These are phyloP conservation scores for Oscarella lobularis DNA, from an alignment of 37 sponge, comb jelly and placozoan species.

Conservation along the genomic window DNA sequence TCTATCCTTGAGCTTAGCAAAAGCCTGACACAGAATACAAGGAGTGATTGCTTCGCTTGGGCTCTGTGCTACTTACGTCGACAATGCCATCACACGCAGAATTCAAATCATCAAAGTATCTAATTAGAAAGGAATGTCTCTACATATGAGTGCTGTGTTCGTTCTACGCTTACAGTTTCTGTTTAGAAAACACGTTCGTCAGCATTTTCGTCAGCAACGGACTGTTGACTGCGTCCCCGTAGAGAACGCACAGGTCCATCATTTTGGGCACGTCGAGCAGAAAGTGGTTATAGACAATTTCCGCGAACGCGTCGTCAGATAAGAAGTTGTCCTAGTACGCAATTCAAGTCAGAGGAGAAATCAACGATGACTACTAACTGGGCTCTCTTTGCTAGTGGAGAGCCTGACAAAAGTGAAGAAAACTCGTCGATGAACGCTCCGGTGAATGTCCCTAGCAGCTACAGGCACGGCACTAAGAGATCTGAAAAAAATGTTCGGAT, in stretches of 20 bases:
- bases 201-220: conserved; percentile 50
- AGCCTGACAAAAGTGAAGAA: conserved; percentile 54
- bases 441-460: conserved; percentile 6
- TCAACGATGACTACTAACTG: conserved; percentile 15
- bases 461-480: background rate
- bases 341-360: background rate
- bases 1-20: background rate
- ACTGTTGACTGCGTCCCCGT: conserved; percentile 33
- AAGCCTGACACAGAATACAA: background rate
- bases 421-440: conserved; percentile 36
- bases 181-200: conserved; percentile 39
- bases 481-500: too few relatives aligned
- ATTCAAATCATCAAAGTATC: too few relatives aligned
- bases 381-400: conserved; percentile 55
- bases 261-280: conserved; percentile 66
- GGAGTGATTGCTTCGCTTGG: too few relatives aligned
- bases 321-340: conserved; percentile 29
- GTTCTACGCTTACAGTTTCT: conserved; percentile 45
- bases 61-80: too few relatives aligned
- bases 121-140: too few relatives aligned
- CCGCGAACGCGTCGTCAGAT: conserved; percentile 23
- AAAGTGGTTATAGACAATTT: conserved; percentile 53
- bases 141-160: too few relatives aligned
- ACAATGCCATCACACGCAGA: too few relatives aligned
- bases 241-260: conserved; percentile 64